Evolutionary conservation across 2,888 invertebrate genomes (phyloP).

Genomic region (Smittia sp.): DNA sequence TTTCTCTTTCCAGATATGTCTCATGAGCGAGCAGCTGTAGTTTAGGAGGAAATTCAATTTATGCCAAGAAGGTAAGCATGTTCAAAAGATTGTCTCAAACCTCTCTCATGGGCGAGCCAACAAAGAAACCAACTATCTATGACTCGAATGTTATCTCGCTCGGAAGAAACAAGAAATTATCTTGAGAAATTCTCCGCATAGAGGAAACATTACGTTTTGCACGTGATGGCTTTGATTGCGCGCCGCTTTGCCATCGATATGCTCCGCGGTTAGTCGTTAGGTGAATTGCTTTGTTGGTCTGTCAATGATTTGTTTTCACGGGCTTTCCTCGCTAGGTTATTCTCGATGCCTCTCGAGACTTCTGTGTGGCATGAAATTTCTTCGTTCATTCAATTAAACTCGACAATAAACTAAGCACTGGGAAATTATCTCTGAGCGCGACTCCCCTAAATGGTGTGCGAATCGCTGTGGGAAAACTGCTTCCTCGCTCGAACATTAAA

Average conservation of each 20-base stretch:
- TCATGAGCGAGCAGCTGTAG: constrained; percentile 5
- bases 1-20: constrained; percentile 11
- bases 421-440: too few species aligned
- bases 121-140: background rate
- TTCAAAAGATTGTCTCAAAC: background rate
- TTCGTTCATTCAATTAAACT: background rate
- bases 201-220: constrained; percentile 28
- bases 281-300: too few species aligned
- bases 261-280: background rate
- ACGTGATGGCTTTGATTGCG: constrained; percentile 21
- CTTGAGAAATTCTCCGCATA: background rate
- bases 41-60: constrained; percentile 28
- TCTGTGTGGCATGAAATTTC: background rate
- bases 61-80: constrained; percentile 19
- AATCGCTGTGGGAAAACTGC: too few species aligned
- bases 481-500: too few species aligned
- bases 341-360: too few species aligned
- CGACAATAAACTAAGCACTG: constrained; percentile 3
- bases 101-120: background rate
- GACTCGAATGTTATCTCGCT: background rate
- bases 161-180: background rate
- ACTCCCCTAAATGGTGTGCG: too few species aligned
- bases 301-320: too few species aligned
- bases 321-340: too few species aligned
- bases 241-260: background rate